Evolutionary conservation across 2,797 vertebrate species (phyloP).

Genomic region (Austrolebias charrua): DNA sequence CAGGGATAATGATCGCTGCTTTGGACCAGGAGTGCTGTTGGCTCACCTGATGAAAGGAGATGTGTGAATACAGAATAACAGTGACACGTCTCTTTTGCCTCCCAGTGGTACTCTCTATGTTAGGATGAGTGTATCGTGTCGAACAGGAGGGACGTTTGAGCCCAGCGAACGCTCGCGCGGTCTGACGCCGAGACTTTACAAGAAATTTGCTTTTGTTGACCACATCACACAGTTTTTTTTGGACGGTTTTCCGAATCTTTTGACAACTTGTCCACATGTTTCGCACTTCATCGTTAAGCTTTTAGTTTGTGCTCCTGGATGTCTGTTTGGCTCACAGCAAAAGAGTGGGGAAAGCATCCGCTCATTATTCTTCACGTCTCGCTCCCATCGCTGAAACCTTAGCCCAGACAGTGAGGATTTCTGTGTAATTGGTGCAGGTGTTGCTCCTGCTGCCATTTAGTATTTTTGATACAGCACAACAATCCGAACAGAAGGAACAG

Average conservation of each 20-base stretch:
- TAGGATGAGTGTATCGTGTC: slow-evolving; percentile 31
- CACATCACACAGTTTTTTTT: slow-evolving; percentile 6
- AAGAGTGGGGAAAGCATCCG: slow-evolving; percentile 18
- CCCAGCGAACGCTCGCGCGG: background rate
- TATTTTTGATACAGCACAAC: slow-evolving; percentile 56
- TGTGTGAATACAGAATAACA: slow-evolving; percentile 21
- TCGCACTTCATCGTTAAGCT: slow-evolving; percentile 36
- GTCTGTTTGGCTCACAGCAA: slow-evolving; percentile 34
- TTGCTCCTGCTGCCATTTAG: slow-evolving; percentile 60
- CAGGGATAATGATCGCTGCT: slow-evolving; percentile 63
- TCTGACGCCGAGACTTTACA: background rate
- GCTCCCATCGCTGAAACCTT: slow-evolving; percentile 43
- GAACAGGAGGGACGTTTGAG: slow-evolving; percentile 44
- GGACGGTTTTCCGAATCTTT: slow-evolving; percentile 35
- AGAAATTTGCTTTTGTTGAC: slow-evolving; percentile 47
- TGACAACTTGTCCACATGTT: slow-evolving; percentile 49
- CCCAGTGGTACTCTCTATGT: slow-evolving; percentile 25
- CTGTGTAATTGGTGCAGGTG: slow-evolving; percentile 70
- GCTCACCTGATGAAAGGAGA: slow-evolving; percentile 38
- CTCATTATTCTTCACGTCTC: slow-evolving; percentile 59
- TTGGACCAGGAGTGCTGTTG: slow-evolving; percentile 42
- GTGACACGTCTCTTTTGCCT: slow-evolving; percentile 1
- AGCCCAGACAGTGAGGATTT: slow-evolving; percentile 53
- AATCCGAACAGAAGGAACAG: slow-evolving; percentile 56
- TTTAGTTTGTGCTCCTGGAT: slow-evolving; percentile 32